A percentile compares a stretch with the other conserved stretches of the same genome.
phyloP scores from a whole-genome alignment of 35 echinoderm and acorn worm genomes.

The Holothuria glaberrima region DNA sequence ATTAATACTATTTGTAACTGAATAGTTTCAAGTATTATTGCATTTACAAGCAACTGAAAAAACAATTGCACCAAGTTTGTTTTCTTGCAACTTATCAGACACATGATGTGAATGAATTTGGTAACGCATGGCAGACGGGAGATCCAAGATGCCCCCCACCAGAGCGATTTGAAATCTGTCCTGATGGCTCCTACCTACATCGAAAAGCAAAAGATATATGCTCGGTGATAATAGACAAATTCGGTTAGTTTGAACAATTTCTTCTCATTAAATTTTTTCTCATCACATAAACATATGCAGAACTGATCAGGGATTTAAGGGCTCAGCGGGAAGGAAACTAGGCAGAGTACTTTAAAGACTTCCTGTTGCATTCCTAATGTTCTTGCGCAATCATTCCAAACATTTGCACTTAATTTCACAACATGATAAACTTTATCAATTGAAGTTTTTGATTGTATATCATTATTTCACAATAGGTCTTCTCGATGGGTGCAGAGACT shows the following conservation, averaged over 20 bases:
- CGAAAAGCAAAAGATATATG: not conserved
- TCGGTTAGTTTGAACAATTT: not conserved
- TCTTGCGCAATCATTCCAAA: not conserved
- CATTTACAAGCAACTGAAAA: too few species aligned
- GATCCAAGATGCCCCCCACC: not conserved
- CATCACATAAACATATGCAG: not conserved
- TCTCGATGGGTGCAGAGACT: not conserved
- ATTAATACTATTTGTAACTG: too few species aligned
- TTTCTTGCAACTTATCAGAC: not conserved
- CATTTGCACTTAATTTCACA: not conserved
- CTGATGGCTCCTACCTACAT: not conserved
- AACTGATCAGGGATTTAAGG: not conserved
- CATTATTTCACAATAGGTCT: not conserved
- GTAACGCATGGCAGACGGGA: not conserved
- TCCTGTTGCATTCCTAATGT: not conserved
- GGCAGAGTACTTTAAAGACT: not conserved
- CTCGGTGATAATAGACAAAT: not conserved
- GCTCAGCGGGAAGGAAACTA: not conserved
- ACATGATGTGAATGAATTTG: not conserved
- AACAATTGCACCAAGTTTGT: not conserved
- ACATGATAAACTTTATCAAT: too few species aligned
- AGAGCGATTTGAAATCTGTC: not conserved
- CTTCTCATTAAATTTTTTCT: not conserved
- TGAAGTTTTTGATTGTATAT: not conserved
- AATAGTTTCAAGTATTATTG: too few species aligned